Conservation (phyloP, 2,797 vertebrate species). For the Mionectes olivaceus region DNA sequence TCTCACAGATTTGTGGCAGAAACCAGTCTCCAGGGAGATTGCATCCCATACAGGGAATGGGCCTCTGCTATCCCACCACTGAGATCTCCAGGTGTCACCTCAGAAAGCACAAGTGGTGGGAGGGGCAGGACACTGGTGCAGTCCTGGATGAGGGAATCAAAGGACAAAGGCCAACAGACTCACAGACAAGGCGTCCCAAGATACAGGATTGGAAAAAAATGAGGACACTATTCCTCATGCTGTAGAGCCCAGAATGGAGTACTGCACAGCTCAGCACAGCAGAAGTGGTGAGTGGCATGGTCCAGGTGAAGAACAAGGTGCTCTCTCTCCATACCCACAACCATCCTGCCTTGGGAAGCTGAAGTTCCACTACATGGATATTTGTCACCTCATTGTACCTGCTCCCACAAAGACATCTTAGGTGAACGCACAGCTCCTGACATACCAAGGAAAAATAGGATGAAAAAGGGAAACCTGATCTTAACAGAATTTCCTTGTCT, state of each 20-base stretch:
- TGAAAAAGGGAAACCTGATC: background rate
- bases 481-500: background rate
- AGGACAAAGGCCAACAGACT: background rate
- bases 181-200: background rate
- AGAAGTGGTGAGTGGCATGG: background rate
- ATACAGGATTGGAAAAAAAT: rapidly evolving
- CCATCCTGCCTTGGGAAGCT: background rate
- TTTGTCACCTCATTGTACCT: rapidly evolving
- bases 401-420: background rate
- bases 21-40: background rate
- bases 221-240: rapidly evolving
- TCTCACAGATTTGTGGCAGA: background rate
- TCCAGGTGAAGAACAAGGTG: background rate
- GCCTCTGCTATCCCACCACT: background rate
- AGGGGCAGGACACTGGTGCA: background rate
- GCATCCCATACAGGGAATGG: rapidly evolving
- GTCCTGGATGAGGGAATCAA: background rate
- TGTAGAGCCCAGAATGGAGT: rapidly evolving
- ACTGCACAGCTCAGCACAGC: background rate
- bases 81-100: background rate
- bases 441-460: background rate
- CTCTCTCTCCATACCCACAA: background rate
- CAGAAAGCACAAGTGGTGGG: rapidly evolving
- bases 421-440: background rate
- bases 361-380: rapidly evolving